These are phyloP conservation scores for Drosophila littoralis DNA, from an alignment of 1,140 invertebrate genomes.

Conservation along the genomic window DNA sequence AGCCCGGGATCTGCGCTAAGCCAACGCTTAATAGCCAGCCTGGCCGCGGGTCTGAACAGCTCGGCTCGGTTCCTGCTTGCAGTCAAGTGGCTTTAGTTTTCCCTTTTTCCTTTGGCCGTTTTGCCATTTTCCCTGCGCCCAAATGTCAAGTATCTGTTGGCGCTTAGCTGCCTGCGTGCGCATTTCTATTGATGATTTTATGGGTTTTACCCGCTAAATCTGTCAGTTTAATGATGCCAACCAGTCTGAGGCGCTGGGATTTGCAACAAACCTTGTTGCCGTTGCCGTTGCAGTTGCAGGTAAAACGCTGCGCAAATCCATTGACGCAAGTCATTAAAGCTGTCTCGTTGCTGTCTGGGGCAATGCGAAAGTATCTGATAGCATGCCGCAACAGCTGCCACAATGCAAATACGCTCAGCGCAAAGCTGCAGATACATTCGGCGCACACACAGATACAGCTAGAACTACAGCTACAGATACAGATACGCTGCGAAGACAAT, in stretches of 20 bases:
- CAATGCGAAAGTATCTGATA: constrained; percentile 17
- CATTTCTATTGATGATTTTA: constrained; percentile 74
- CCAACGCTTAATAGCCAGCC: background rate
- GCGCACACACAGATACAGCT: constrained; percentile 24
- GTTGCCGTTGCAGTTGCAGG: constrained; percentile 6
- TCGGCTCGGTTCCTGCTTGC: background rate
- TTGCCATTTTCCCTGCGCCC: background rate
- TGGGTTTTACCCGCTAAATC: constrained; percentile 76
- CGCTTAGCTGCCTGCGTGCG: constrained; percentile 5
- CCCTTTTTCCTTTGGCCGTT: constrained; percentile 2
- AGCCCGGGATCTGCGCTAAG: constrained; percentile 1
- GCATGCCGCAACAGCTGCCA: constrained; percentile 51
- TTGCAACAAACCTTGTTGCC: background rate
- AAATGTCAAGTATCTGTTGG: constrained; percentile 25
- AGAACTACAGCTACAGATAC: constrained; percentile 27
- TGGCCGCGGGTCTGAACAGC: background rate
- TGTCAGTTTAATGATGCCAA: constrained; percentile 70
- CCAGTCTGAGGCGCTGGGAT: constrained; percentile 40
- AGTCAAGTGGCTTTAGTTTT: constrained; percentile 53
- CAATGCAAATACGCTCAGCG: constrained; percentile 54
- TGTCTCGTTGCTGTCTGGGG: constrained; percentile 72
- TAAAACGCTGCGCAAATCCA: constrained; percentile 58
- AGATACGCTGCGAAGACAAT: constrained; percentile 30
- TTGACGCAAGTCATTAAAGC: constrained; percentile 74
- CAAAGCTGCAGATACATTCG: constrained; percentile 21